Conservation (phyloP, 2,888 invertebrate species). For the Lissonota sp. region DNA sequence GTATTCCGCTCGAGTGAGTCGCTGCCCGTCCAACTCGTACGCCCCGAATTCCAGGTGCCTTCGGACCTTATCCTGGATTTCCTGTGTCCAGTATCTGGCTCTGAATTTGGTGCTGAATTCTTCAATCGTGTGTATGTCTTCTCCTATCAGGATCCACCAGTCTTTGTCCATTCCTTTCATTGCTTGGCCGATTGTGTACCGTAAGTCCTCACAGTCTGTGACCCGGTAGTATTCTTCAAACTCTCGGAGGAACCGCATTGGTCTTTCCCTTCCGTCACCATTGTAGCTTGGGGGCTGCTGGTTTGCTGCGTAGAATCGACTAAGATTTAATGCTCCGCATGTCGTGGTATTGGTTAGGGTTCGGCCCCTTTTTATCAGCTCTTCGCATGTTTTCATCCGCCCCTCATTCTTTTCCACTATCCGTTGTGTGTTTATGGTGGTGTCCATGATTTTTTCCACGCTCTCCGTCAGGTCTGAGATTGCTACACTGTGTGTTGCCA, state of each 20-base stretch:
- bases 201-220: neutral
- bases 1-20: neutral
- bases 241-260: neutral
- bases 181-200: neutral
- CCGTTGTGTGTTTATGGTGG: too few species aligned
- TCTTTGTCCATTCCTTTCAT: neutral
- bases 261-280: slow-evolving; percentile 1
- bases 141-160: neutral
- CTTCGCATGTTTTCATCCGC: too few species aligned
- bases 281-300: neutral
- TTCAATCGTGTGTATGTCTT: neutral
- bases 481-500: too few species aligned
- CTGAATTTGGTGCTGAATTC: neutral
- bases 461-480: too few species aligned
- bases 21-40: neutral
- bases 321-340: too few species aligned
- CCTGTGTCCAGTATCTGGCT: neutral
- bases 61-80: neutral
- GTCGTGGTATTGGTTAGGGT: too few species aligned
- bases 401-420: too few species aligned
- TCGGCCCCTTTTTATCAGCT: too few species aligned
- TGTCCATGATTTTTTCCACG: too few species aligned
- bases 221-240: neutral
- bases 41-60: too few species aligned
- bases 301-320: too few species aligned